Conservation (phyloP, 1,140 invertebrate species). For the Cotesia typhae region DNA sequence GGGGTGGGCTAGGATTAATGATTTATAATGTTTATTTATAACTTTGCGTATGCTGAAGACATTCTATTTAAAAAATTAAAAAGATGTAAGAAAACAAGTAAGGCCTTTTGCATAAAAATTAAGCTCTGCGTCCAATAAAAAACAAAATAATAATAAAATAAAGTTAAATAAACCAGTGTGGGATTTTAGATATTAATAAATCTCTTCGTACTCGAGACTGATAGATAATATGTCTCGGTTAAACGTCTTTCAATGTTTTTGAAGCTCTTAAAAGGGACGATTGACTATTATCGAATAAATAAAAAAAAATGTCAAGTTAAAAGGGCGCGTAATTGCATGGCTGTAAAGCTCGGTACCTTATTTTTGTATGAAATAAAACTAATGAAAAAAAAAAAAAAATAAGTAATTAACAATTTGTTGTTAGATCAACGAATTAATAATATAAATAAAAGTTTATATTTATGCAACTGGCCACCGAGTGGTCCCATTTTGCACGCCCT, state of each 20-base stretch:
- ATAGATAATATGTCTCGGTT: conserved; percentile 2
- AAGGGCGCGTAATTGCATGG: conserved; percentile 63
- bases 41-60: conserved; percentile 38
- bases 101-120: conserved; percentile 64
- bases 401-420: conserved; percentile 52
- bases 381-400: conserved; percentile 30
- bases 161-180: conserved; percentile 25
- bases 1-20: conserved; percentile 65
- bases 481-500: conserved; percentile 51
- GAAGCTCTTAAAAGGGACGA: neutral
- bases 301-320: conserved; percentile 44
- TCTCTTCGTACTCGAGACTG: conserved; percentile 27
- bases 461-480: conserved; percentile 63
- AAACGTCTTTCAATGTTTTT: conserved; percentile 10
- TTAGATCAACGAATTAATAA: conserved; percentile 58
- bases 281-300: conserved; percentile 24
- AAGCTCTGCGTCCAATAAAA: conserved; percentile 52
- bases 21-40: conserved; percentile 64
- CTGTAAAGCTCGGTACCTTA: conserved; percentile 65
- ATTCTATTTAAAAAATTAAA: conserved; percentile 33
- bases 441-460: conserved; percentile 61
- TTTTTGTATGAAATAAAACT: conserved; percentile 62
- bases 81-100: conserved; percentile 34
- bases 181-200: neutral
- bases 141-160: conserved; percentile 33